Percentiles rank a stretch among this genome's conserved stretches.
Evolutionary conservation across 2,888 invertebrate genomes (phyloP).

Genomic region (Lepetodrilus schrolli): DNA sequence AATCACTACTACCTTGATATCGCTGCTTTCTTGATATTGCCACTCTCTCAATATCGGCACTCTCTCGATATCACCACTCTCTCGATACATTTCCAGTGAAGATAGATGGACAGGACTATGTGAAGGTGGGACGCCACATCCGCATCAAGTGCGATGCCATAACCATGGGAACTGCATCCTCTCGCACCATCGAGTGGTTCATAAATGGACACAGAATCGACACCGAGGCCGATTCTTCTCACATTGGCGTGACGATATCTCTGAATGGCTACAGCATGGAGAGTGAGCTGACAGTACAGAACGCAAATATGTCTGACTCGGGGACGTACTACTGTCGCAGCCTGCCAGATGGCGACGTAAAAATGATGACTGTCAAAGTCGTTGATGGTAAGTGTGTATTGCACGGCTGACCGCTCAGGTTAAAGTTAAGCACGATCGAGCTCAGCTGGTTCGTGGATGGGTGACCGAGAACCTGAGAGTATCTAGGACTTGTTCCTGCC

Average conservation of each 20-base stretch:
- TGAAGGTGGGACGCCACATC: constrained; percentile 31
- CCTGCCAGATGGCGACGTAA: constrained; percentile 34
- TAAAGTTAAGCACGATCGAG: no score
- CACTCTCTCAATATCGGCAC: no score
- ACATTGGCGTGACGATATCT: not conserved
- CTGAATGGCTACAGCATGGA: constrained; percentile 27
- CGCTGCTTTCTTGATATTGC: no score
- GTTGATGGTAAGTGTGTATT: not conserved
- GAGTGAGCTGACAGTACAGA: constrained; percentile 36
- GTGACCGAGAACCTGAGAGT: no score
- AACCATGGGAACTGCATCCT: constrained; percentile 21
- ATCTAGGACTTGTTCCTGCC: no score
- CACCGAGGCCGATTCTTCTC: not conserved
- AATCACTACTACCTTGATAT: no score
- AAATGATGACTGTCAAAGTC: constrained; percentile 25
- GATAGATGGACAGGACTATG: constrained; percentile 34
- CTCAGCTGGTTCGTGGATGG: no score
- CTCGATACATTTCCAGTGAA: no score
- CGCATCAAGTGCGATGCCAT: constrained; percentile 36
- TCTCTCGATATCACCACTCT: no score
- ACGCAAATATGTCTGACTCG: constrained; percentile 15
- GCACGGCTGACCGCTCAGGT: no score
- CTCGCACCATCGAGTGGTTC: constrained; percentile 41
- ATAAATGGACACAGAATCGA: constrained; percentile 30
- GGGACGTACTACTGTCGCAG: constrained; percentile 44